Conservation (phyloP, 2,797 vertebrate species). For the Argentina silus region DNA sequence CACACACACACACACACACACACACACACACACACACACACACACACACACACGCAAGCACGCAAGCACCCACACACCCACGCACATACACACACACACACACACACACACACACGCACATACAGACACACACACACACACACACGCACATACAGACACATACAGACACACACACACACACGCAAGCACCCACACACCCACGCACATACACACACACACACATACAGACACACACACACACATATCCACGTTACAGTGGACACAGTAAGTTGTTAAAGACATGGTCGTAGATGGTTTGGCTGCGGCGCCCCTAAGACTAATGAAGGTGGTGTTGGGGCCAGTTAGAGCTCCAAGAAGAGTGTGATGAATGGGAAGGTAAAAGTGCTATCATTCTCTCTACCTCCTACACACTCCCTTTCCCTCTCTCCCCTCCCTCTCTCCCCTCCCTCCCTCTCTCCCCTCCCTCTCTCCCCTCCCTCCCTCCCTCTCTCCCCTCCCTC, state of each 20-base stretch:
- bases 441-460: conserved; percentile 50
- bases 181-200: conserved; percentile 12
- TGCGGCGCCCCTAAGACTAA: conserved; percentile 9
- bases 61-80: too few relatives aligned
- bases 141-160: conserved; percentile 12
- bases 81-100: conserved; percentile 4
- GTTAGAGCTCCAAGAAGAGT: conserved; percentile 45
- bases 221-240: conserved; percentile 27
- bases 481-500: conserved; percentile 48
- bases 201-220: conserved; percentile 17
- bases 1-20: not conserved
- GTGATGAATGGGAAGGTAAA: conserved; percentile 72
- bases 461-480: conserved; percentile 15
- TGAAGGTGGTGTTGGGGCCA: conserved; percentile 31
- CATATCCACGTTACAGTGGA: conserved; percentile 39
- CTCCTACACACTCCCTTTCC: conserved; percentile 48
- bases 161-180: conserved; percentile 22
- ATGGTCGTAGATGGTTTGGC: not conserved
- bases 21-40: not conserved
- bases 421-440: conserved; percentile 22
- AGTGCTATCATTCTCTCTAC: conserved; percentile 72
- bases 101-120: conserved; percentile 13
- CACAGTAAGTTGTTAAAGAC: conserved; percentile 64
- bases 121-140: conserved; percentile 15
- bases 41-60: too few relatives aligned